Evolutionary conservation across 64 coral and sea anemone species (phyloP).

Genomic region (Pocillopora verrucosa): DNA sequence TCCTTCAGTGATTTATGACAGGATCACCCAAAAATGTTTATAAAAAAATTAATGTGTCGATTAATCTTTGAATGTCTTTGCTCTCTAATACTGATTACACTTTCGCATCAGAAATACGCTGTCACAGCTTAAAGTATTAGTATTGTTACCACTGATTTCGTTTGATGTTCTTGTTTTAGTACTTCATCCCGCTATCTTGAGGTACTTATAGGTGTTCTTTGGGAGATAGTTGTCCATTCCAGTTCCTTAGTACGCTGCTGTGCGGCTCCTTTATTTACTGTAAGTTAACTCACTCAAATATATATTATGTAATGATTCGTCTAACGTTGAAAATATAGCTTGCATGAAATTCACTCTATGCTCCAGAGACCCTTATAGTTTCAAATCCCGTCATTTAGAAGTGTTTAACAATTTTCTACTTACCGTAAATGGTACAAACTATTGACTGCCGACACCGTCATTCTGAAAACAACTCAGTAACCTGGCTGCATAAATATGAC

Average conservation of each 20-base stretch:
- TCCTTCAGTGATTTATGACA: no score
- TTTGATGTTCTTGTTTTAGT: constrained; percentile 42
- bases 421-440: not conserved
- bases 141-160: not conserved
- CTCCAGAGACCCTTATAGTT: not conserved
- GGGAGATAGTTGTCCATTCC: constrained; percentile 89
- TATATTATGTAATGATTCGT: no score
- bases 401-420: no score
- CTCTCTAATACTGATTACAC: no score
- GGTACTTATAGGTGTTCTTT: constrained; percentile 81
- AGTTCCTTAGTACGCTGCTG: constrained; percentile 75
- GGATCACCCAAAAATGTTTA: no score
- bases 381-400: no score
- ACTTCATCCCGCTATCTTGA: constrained; percentile 69
- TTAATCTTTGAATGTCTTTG: no score
- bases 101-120: no score
- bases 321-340: not conserved
- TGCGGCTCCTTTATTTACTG: constrained; percentile 80
- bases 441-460: not conserved
- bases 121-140: not conserved
- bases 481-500: no score
- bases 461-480: no score
- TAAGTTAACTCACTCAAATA: not conserved
- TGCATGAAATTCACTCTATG: not conserved
- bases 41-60: no score